A percentile compares a stretch with the other conserved stretches of the same genome.
phyloP scores from a whole-genome alignment of 2,797 vertebrate genomes.

The Gymnopithys bicolor region DNA sequence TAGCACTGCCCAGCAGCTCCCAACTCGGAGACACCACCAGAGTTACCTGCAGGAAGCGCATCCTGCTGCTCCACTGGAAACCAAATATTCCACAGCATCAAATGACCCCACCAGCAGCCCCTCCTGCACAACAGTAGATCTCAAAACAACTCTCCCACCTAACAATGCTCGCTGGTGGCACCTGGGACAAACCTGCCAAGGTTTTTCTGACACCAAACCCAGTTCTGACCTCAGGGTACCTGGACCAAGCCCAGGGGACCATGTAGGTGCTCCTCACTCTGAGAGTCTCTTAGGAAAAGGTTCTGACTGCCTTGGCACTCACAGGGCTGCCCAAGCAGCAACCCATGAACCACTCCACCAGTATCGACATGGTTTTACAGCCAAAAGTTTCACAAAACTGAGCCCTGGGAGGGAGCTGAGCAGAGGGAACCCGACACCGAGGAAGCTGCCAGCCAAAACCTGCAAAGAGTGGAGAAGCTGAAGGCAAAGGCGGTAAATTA shows the following conservation, averaged over 20 bases:
- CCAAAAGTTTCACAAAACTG: neutral
- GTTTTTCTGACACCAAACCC: neutral
- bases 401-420: constrained; percentile 16
- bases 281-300: neutral
- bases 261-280: neutral
- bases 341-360: neutral
- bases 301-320: neutral
- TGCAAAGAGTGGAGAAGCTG: constrained; percentile 6
- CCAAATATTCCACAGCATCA: neutral
- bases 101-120: neutral
- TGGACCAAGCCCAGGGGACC: neutral
- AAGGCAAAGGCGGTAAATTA: constrained; percentile 27
- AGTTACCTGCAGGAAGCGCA: neutral
- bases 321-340: neutral
- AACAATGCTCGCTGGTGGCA: rapidly evolving
- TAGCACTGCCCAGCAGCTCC: neutral
- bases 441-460: neutral
- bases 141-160: neutral
- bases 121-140: neutral
- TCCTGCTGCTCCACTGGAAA: neutral
- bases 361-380: neutral
- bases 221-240: neutral
- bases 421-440: neutral
- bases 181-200: neutral
- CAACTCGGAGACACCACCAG: rapidly evolving